Evolutionary conservation across 2,797 vertebrate species (phyloP).

Genomic region (Lacerta viridis): DNA sequence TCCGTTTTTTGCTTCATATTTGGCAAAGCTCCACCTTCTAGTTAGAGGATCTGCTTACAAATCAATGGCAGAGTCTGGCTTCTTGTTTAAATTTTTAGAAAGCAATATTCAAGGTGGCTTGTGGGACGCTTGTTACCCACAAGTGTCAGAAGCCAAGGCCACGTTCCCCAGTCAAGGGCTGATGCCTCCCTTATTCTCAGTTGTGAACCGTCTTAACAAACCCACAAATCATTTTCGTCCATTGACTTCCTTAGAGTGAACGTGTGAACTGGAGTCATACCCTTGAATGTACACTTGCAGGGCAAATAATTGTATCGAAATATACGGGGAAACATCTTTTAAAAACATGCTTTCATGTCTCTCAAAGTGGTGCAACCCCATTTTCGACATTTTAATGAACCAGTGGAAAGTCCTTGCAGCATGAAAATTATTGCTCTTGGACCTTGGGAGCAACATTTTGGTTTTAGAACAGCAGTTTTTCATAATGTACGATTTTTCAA

Average conservation of each 20-base stretch:
- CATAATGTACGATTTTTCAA: constrained; percentile 57
- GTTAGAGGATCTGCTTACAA: constrained; percentile 32
- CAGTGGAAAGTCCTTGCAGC: constrained; percentile 46
- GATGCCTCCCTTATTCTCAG: constrained; percentile 18
- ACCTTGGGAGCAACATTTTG: constrained; percentile 64
- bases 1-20: background rate
- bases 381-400: constrained; percentile 52
- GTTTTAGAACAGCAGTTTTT: constrained; percentile 61
- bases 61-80: constrained; percentile 26
- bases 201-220: background rate
- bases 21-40: constrained; percentile 7
- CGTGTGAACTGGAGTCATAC: constrained; percentile 19
- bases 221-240: fast-evolving
- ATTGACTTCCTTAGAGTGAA: background rate
- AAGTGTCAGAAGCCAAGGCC: constrained; percentile 14
- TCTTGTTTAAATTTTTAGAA: constrained; percentile 27
- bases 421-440: constrained; percentile 62
- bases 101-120: background rate
- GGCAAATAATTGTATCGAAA: constrained; percentile 41
- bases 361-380: constrained; percentile 66
- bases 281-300: constrained; percentile 17
- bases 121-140: constrained; percentile 12
- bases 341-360: constrained; percentile 36
- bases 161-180: constrained; percentile 14
- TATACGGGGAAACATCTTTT: constrained; percentile 47